Evolutionary conservation across 2,888 invertebrate genomes (phyloP).

Genomic region (Pyralis farinalis): DNA sequence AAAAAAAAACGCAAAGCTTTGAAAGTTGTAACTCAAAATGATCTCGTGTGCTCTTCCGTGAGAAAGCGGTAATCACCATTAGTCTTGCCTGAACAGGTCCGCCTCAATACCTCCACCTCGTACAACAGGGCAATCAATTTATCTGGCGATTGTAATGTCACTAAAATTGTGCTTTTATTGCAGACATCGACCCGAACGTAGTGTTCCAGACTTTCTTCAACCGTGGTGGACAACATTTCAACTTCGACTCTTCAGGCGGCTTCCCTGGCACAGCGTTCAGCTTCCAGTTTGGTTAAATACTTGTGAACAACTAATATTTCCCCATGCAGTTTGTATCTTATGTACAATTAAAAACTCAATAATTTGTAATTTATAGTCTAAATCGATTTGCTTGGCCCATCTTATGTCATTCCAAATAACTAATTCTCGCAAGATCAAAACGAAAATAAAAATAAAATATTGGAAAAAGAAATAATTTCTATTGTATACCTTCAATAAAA

Average conservation of each 20-base stretch:
- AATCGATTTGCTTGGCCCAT: conserved; percentile 17
- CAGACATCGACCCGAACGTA: conserved; percentile 90
- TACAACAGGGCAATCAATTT: too few relatives aligned
- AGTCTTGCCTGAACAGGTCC: too few relatives aligned
- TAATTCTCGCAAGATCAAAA: not conserved
- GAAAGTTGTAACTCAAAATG: too few relatives aligned
- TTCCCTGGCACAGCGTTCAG: conserved; percentile 83
- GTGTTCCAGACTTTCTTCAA: conserved; percentile 93
- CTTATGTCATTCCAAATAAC: conserved; percentile 28
- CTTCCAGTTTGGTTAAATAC: conserved; percentile 85
- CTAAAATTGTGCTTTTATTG: conserved; percentile 35
- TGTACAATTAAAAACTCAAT: conserved; percentile 10
- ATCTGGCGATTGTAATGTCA: too few relatives aligned
- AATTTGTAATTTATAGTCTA: conserved; percentile 23
- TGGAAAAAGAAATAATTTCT: not conserved
- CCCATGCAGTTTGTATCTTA: not conserved
- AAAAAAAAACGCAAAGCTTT: too few relatives aligned
- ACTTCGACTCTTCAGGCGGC: conserved; percentile 73
- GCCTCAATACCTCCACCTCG: too few relatives aligned
- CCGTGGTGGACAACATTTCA: conserved; percentile 75
- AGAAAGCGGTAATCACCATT: too few relatives aligned
- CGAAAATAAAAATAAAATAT: not conserved
- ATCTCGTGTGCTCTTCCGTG: too few relatives aligned
- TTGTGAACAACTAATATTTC: conserved; percentile 7
- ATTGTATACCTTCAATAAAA: not conserved